phyloP scores from a whole-genome alignment of 2,888 invertebrate genomes.

The Aporophyla nigra region DNA sequence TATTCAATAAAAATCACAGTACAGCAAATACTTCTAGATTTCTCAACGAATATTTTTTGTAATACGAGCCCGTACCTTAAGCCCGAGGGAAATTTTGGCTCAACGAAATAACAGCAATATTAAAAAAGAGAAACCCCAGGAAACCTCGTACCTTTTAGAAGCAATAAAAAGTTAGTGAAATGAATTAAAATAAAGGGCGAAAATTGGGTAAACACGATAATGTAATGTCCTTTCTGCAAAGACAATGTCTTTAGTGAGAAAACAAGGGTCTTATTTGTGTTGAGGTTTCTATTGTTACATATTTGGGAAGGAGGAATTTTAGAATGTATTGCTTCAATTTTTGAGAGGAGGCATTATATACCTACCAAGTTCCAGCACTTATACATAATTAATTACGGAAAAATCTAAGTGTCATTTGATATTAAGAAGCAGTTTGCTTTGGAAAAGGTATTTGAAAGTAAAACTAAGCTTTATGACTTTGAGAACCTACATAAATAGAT shows the following conservation, averaged over 20 bases:
- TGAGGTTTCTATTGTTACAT: background rate
- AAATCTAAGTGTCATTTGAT: background rate
- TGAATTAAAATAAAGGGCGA: conserved; percentile 18
- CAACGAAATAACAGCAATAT: conserved; percentile 31
- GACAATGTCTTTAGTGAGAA: conserved; percentile 22
- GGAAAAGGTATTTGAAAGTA: no score
- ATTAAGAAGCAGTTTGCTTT: background rate
- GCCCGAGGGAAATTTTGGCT: conserved; percentile 42
- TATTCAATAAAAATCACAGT: conserved; percentile 30
- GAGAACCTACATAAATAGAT: background rate
- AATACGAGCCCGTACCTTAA: background rate
- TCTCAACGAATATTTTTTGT: conserved; percentile 22
- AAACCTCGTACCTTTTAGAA: conserved; percentile 8
- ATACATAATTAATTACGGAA: background rate
- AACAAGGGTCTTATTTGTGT: conserved; percentile 16
- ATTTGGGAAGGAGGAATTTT: background rate
- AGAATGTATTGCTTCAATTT: background rate
- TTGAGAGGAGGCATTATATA: background rate
- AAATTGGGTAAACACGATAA: conserved; percentile 33
- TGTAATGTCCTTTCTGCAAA: conserved; percentile 7
- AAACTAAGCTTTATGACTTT: background rate
- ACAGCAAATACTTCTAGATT: conserved; percentile 18
- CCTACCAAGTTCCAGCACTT: background rate
- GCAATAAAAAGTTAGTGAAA: conserved; percentile 39
- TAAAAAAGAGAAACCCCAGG: conserved; percentile 36